These are phyloP conservation scores for Ploceus nigricollis DNA, from an alignment of 2,113 vertebrate genomes.

Conservation along the genomic window DNA sequence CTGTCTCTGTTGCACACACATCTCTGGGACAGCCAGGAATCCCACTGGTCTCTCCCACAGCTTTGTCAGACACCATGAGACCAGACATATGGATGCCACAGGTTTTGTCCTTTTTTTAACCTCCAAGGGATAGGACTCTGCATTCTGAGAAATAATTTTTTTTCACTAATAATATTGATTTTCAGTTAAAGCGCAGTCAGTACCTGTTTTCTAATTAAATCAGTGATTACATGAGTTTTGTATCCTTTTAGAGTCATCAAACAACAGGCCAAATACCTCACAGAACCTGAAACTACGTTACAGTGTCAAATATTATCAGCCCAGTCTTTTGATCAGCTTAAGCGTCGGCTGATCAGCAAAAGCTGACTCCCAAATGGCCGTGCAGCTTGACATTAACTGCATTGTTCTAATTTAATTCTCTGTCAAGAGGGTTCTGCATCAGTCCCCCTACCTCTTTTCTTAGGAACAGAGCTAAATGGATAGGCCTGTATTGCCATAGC, in stretches of 20 bases:
- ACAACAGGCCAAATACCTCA: not conserved
- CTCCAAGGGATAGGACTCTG: not conserved
- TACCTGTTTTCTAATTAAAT: not conserved
- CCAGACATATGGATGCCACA: not conserved
- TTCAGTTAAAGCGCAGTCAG: not conserved
- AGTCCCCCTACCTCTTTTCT: not conserved
- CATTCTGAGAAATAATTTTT: not conserved
- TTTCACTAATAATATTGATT: not conserved
- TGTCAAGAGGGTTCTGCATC: not conserved
- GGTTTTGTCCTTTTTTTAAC: not conserved
- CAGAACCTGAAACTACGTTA: not conserved
- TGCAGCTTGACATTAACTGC: not conserved
- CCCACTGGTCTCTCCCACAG: not conserved
- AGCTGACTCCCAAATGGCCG: not conserved
- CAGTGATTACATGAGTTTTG: not conserved
- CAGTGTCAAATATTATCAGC: not conserved
- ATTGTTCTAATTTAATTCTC: not conserved
- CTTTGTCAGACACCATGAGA: not conserved
- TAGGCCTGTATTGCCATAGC: not conserved
- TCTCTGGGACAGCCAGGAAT: not conserved
- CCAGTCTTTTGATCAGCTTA: not conserved
- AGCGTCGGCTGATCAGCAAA: not conserved
- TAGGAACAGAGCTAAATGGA: not conserved
- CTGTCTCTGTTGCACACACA: rapidly evolving
- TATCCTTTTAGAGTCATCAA: not conserved